Conservation (phyloP, 2,113 vertebrate genomes). For the Pitta sordida region DNA sequence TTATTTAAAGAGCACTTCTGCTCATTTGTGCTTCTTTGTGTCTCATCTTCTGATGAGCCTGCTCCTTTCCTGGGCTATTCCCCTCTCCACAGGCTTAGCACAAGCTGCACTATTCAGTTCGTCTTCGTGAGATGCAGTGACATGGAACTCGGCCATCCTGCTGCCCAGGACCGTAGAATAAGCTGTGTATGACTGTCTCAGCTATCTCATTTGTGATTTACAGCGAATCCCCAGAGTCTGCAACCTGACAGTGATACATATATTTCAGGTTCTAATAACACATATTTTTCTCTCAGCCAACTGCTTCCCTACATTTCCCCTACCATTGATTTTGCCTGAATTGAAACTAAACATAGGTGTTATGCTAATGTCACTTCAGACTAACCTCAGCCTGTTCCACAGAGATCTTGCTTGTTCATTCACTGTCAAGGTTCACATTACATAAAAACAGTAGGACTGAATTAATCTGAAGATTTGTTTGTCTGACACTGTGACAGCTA, state of each 20-base stretch:
- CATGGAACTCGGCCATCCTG: background rate
- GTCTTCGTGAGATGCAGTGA: background rate
- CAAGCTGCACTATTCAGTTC: background rate
- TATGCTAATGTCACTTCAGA: background rate
- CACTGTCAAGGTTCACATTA: background rate
- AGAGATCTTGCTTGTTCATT: background rate
- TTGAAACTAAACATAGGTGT: background rate
- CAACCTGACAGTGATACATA: background rate
- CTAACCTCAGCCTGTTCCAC: background rate
- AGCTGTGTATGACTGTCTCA: background rate
- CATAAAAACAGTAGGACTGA: background rate
- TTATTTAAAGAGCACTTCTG: background rate
- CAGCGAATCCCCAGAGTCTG: background rate
- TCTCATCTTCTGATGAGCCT: background rate
- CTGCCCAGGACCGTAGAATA: background rate
- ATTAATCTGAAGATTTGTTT: background rate
- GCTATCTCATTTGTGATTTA: background rate
- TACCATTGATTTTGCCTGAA: background rate
- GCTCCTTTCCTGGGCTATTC: background rate
- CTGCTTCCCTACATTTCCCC: background rate
- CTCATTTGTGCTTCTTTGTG: background rate
- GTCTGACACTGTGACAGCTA: background rate
- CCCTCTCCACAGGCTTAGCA: background rate
- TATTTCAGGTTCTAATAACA: background rate
- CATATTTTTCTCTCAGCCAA: background rate